phyloP scores from a whole-genome alignment of 2,113 vertebrate genomes.

The Bubo bubo region DNA sequence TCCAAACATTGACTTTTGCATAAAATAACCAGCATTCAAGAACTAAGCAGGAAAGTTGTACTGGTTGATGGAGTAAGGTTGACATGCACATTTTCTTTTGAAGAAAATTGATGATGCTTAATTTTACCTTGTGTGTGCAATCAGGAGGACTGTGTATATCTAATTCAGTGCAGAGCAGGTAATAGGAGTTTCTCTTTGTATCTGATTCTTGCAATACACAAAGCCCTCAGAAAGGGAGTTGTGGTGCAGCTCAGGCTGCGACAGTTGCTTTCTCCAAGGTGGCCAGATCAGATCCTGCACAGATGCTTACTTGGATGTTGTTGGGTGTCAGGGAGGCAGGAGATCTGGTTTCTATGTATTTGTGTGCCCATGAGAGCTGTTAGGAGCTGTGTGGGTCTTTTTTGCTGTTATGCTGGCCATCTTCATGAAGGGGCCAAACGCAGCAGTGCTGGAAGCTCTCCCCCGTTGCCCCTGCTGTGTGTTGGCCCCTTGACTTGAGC shows the following conservation, averaged over 20 bases:
- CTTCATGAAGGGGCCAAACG: neutral
- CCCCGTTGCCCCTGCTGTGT: rapidly evolving
- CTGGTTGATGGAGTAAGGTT: neutral
- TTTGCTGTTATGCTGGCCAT: rapidly evolving
- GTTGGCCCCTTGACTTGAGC: neutral
- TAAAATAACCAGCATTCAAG: neutral
- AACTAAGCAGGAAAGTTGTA: neutral
- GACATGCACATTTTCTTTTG: neutral
- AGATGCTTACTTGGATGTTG: neutral
- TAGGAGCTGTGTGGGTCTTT: neutral
- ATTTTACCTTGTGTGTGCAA: neutral
- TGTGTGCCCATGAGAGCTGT: rapidly evolving
- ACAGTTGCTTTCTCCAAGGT: neutral
- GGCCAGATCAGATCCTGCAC: neutral
- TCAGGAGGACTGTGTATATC: neutral
- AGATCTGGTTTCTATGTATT: rapidly evolving
- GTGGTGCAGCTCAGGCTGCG: neutral
- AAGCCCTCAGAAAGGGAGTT: neutral
- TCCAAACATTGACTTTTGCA: neutral
- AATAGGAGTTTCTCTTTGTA: neutral
- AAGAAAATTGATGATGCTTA: neutral
- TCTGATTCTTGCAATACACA: neutral
- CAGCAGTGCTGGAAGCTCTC: neutral
- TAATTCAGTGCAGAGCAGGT: neutral
- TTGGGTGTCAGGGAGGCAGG: neutral